Percentiles rank a stretch among this genome's conserved stretches.
Evolutionary conservation across 1,140 invertebrate genomes (phyloP).

Genomic region (Leptinotarsa undecemlineata): DNA sequence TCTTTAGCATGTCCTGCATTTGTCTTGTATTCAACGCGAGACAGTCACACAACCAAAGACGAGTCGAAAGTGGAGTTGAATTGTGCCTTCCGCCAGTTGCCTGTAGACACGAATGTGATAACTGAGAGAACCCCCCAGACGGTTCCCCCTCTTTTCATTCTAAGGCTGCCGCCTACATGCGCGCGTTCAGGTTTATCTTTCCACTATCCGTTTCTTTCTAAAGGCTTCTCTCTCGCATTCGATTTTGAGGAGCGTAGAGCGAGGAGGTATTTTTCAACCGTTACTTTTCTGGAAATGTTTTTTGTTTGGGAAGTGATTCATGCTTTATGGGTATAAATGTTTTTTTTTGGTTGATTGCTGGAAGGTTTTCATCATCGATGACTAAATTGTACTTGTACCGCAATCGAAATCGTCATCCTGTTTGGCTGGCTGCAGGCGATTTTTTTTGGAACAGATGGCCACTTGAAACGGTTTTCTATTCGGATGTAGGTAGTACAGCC

Average conservation of each 20-base stretch:
- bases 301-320: not conserved
- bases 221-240: not conserved
- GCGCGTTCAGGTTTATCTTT: not conserved
- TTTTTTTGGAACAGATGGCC: too few species aligned
- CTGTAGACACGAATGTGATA: not conserved
- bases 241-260: not conserved
- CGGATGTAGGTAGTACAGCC: too few species aligned
- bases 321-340: not conserved
- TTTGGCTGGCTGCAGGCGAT: too few species aligned
- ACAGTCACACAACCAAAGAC: not conserved
- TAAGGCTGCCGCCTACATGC: not conserved
- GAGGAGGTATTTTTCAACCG: not conserved
- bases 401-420: too few species aligned
- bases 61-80: not conserved
- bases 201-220: not conserved
- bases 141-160: not conserved
- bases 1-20: too few species aligned
- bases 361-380: not conserved
- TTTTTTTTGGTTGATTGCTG: not conserved
- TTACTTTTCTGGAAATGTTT: conserved; percentile 3
- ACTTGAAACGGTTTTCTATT: too few species aligned
- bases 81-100: not conserved
- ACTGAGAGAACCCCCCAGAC: not conserved
- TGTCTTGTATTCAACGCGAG: too few species aligned
- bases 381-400: not conserved